Evolutionary conservation across 2,797 vertebrate genomes (phyloP).

Genomic region (Streptopelia turtur): DNA sequence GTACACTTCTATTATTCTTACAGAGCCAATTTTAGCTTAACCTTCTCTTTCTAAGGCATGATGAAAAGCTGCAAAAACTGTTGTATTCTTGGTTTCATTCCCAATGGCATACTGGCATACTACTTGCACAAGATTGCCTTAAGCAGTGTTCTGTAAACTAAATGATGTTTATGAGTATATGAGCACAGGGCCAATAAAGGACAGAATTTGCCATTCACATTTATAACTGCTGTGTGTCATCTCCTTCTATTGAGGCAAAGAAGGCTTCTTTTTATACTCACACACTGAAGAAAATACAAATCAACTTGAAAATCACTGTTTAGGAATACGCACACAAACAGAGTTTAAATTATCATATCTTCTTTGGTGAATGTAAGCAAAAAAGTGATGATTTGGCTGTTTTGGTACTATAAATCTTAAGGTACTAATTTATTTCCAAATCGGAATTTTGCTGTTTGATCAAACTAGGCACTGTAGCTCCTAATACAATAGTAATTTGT

Average conservation of each 20-base stretch:
- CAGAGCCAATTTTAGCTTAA: conserved; percentile 47
- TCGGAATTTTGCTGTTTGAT: conserved; percentile 12
- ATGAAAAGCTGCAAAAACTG: not conserved
- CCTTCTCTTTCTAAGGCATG: not conserved
- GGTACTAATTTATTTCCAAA: not conserved
- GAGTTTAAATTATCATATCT: not conserved
- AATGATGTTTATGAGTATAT: not conserved
- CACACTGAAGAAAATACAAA: not conserved
- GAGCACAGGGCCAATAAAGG: conserved; percentile 32
- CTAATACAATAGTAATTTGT: conserved; percentile 42
- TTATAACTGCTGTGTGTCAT: not conserved
- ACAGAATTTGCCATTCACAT: conserved; percentile 8
- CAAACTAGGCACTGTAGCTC: not conserved
- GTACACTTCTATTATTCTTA: conserved; percentile 13
- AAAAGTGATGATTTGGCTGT: not conserved
- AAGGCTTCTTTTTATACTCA: not conserved
- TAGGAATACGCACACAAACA: not conserved
- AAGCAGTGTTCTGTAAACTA: conserved; percentile 47
- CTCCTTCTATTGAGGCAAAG: not conserved
- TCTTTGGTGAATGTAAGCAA: not conserved
- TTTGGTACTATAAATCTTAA: not conserved
- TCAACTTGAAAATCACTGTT: not conserved
- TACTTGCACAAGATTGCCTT: conserved; percentile 4
- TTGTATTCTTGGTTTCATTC: conserved; percentile 58
- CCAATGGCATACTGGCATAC: not conserved